phyloP scores from a whole-genome alignment of 2,797 vertebrate species.

The Crax fasciolata region DNA sequence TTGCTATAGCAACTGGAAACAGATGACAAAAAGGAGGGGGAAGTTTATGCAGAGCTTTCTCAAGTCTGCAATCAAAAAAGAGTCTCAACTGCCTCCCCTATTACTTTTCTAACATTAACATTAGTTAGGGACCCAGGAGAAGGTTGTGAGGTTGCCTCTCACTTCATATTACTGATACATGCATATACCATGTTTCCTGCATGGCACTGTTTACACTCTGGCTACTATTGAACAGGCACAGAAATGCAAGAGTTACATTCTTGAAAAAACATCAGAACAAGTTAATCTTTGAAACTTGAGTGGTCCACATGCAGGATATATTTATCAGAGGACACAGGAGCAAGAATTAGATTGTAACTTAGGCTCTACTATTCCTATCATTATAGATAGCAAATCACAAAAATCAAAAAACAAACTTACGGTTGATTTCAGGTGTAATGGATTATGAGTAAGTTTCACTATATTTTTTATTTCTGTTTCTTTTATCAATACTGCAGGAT shows the following conservation, averaged over 20 bases:
- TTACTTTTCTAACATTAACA: background rate
- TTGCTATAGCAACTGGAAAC: background rate
- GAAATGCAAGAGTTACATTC: background rate
- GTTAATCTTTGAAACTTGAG: background rate
- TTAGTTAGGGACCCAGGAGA: background rate
- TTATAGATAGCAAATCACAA: background rate
- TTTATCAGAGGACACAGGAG: background rate
- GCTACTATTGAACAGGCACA: background rate
- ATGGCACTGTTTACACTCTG: background rate
- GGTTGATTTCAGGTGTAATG: conserved; percentile 84
- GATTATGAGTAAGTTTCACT: conserved; percentile 87
- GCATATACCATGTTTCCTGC: accelerated
- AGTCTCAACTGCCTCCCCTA: background rate
- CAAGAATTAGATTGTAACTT: background rate
- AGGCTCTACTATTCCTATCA: background rate
- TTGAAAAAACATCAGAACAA: background rate
- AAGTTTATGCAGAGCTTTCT: background rate
- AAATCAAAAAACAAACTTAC: conserved; percentile 84
- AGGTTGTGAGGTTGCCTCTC: background rate
- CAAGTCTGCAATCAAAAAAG: background rate
- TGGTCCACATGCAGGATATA: background rate
- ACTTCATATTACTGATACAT: accelerated
- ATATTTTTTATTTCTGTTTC: conserved; percentile 82
- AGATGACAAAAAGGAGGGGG: background rate
- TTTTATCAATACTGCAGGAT: conserved; percentile 64